phyloP scores from a whole-genome alignment of 1,140 invertebrate genomes.

The Bombus vancouverensis region DNA sequence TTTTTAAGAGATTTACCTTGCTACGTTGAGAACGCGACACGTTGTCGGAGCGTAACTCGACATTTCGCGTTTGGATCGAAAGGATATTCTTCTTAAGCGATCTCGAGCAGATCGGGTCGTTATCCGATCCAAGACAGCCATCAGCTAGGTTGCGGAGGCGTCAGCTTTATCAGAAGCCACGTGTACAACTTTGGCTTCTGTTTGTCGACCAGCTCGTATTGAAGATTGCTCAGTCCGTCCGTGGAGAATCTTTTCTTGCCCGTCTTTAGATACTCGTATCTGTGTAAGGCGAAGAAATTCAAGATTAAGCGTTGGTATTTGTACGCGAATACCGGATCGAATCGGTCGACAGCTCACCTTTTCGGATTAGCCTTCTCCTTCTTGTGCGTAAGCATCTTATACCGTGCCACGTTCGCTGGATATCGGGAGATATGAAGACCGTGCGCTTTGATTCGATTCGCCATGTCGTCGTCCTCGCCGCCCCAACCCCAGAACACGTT shows the following conservation, averaged over 20 bases:
- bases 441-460: conserved; percentile 90
- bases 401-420: conserved; percentile 92
- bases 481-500: conserved; percentile 97
- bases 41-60: background rate
- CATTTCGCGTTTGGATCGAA: background rate
- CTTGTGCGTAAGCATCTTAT: conserved; percentile 95
- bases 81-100: background rate
- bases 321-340: too few species aligned
- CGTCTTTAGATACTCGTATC: conserved; percentile 92
- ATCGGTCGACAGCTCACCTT: conserved; percentile 83
- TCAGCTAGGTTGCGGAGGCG: conserved; percentile 83
- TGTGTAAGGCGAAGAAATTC: conserved; percentile 70
- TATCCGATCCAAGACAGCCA: conserved; percentile 82
- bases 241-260: conserved; percentile 91
- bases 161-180: conserved; percentile 88
- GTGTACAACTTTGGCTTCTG: conserved; percentile 89
- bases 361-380: conserved; percentile 95
- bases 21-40: background rate
- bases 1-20: background rate
- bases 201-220: conserved; percentile 89
- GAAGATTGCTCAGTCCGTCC: conserved; percentile 94
- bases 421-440: conserved; percentile 93
- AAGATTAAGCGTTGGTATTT: background rate
- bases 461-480: conserved; percentile 96
- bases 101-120: conserved; percentile 27